Conservation (phyloP, 2,113 vertebrate genomes). For the Prunella himalayana region DNA sequence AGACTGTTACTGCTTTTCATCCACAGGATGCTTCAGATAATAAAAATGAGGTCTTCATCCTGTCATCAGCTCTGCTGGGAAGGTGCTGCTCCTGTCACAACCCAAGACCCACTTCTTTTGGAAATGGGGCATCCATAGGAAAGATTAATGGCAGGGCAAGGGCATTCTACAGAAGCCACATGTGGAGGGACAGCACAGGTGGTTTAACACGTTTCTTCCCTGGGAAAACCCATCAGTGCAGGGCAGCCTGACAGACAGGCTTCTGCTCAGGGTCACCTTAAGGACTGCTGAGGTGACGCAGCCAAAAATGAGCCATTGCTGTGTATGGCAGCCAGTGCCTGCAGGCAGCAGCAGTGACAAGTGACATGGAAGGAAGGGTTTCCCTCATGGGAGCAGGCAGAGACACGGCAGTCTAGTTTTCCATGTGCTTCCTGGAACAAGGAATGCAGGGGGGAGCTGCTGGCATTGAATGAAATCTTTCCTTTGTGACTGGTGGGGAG, state of each 20-base stretch:
- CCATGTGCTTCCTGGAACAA: not conserved
- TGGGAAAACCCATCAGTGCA: not conserved
- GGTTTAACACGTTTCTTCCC: not conserved
- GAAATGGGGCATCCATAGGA: not conserved
- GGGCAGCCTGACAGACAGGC: not conserved
- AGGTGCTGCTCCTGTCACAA: not conserved
- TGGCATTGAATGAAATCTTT: not conserved
- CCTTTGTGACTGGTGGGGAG: not conserved
- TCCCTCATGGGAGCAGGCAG: not conserved
- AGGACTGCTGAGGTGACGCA: not conserved
- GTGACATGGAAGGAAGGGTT: accelerated
- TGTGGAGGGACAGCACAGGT: accelerated
- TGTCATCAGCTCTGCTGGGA: not conserved
- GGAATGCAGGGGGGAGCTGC: not conserved
- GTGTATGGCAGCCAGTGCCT: accelerated
- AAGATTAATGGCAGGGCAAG: not conserved
- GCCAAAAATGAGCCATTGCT: accelerated
- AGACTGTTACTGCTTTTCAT: not conserved
- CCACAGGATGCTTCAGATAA: not conserved
- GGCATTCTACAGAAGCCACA: not conserved
- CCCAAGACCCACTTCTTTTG: not conserved
- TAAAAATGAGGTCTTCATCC: not conserved
- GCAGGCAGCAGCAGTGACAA: not conserved
- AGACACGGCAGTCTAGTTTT: not conserved
- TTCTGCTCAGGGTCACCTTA: not conserved